Evolutionary conservation across 2,888 invertebrate genomes (phyloP), one percentile per base, ranked within the genome.

Genomic region (Rhingia rostrata): DNA sequence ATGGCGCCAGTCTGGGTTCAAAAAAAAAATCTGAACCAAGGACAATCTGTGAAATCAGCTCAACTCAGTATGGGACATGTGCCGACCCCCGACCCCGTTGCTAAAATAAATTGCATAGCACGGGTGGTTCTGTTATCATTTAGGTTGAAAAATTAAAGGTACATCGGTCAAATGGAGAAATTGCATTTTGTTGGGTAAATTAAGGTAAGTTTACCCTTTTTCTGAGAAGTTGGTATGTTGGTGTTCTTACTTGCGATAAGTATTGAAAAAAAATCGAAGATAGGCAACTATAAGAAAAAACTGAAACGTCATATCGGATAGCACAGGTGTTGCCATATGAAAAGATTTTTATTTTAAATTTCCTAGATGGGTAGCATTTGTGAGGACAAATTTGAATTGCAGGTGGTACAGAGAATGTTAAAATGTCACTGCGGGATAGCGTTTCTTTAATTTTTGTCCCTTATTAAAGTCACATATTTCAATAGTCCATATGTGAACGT

Each of bases 41-140:
- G 49, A 49, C 22, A 5, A 10, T 30, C 10, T 22, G 10, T 1
- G 49, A 49, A 49, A 49, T 49, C 9, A 22, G 22, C 30, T 49
- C 49, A 49, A 10, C 30, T 22, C 49, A 49, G 49, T 49, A 30
- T 22, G 49, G 30, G 9, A 10, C 30, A 22, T 7, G 12, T 6
- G 43, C 4, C 30, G 49, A 49, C 49, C 49, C 49, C 49, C 49
- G 49, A 49, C 49, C 49, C 22, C 30, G 49, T 49, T 30, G 49
- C 49, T 49, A 49, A 49, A 49, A 49, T 49, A 49, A 49, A 49
- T 49, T 22, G 49, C 49, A 49, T 49, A 30, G 9, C 32, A 49
- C 30, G 49, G n/a, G 10, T 49, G 32, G 49, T 49, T 49, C 49
- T 49, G 9, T 49, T 49, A 49, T 49, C 49, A 49, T 49, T 30